Percentiles rank a stretch among this genome's conserved stretches.
Conservation (phyloP, 2,888 invertebrate genomes). For the Formica aserva region DNA sequence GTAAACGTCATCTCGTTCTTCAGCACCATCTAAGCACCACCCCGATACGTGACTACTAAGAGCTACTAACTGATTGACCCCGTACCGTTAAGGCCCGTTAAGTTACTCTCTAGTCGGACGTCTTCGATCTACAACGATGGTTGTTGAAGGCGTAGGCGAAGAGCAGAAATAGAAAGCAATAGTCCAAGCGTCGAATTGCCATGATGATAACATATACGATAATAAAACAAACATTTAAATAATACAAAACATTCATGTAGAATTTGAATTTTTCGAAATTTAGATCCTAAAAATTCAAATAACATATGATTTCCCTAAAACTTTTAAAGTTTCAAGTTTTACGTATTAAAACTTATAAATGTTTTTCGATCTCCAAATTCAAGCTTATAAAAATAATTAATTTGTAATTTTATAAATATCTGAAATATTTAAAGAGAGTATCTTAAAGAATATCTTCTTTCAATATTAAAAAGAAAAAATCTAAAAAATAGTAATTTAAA, state of each 20-base stretch:
- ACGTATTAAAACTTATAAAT: background rate
- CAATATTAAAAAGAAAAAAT: slow-evolving; percentile 1
- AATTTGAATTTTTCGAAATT: background rate
- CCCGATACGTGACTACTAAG: slow-evolving; percentile 68
- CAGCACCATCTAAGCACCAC: slow-evolving; percentile 75
- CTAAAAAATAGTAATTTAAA: background rate
- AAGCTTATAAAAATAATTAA: background rate
- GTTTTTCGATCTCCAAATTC: background rate
- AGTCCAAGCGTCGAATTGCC: background rate
- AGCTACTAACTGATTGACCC: slow-evolving; percentile 71
- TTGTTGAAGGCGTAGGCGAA: slow-evolving; percentile 50
- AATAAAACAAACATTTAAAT: slow-evolving; percentile 14
- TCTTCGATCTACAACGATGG: slow-evolving; percentile 60
- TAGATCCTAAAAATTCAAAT: background rate
- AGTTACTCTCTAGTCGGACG: slow-evolving; percentile 61
- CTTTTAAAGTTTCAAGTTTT: background rate
- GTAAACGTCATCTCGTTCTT: slow-evolving; percentile 65
- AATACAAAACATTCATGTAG: background rate
- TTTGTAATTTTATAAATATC: background rate
- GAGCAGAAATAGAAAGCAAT: slow-evolving; percentile 36
- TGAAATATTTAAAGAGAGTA: background rate
- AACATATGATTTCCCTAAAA: background rate
- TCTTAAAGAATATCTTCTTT: background rate
- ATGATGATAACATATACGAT: background rate
- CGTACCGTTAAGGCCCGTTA: slow-evolving; percentile 74